Conservation (phyloP, 2,888 invertebrate species). For the Lasioglossum pauxillum region DNA sequence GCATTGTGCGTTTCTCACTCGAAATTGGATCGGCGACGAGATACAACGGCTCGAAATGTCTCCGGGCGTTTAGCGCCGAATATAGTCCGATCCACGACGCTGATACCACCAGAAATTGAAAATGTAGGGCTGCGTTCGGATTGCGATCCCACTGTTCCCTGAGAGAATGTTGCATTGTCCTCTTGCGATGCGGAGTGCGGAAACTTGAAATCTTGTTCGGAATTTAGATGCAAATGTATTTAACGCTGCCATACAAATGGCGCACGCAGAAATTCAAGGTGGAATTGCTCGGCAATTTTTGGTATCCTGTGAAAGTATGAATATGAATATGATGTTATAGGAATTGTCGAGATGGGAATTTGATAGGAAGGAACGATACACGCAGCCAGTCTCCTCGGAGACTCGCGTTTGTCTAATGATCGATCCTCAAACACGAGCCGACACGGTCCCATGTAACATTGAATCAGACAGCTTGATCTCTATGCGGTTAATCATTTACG, state of each 20-base stretch:
- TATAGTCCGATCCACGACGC: not conserved
- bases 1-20: conserved; percentile 4
- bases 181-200: not conserved
- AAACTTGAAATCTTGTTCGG: not conserved
- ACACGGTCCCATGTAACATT: not conserved
- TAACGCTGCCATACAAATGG: too few species aligned
- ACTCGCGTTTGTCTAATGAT: not conserved
- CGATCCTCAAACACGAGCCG: not conserved
- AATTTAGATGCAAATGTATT: not conserved
- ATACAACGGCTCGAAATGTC: not conserved
- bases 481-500: not conserved
- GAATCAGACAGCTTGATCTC: not conserved
- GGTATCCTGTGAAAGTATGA: not conserved
- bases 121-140: not conserved
- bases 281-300: not conserved
- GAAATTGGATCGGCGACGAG: conserved; percentile 4
- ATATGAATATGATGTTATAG: not conserved
- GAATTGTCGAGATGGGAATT: not conserved
- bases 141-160: not conserved
- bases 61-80: not conserved
- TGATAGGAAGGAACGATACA: not conserved
- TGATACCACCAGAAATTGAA: not conserved
- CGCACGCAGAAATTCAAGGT: not conserved
- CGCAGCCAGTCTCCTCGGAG: not conserved
- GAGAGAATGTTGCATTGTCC: not conserved